phyloP scores from a whole-genome alignment of 2,888 invertebrate genomes.

The Nudaria mundana region DNA sequence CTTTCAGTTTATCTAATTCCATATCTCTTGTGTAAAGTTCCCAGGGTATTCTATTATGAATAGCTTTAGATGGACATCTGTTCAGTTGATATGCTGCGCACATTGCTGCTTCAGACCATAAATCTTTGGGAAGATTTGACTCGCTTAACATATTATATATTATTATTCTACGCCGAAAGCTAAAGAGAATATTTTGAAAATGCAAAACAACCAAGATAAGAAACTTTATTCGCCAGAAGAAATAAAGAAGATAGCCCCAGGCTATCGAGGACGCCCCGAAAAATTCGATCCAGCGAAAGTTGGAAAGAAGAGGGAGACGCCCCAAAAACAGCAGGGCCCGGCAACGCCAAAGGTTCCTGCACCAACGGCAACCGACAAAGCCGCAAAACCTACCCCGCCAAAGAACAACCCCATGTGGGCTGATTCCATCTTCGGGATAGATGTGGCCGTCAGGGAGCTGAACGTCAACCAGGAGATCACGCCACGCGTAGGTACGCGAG shows the following conservation, averaged over 20 bases:
- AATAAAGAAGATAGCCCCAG: background rate
- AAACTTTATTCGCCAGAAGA: constrained; percentile 1
- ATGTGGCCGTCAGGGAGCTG: constrained; percentile 2
- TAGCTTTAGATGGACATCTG: no score
- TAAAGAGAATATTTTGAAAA: constrained; percentile 1
- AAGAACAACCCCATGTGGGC: constrained; percentile 3
- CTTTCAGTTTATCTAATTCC: no score
- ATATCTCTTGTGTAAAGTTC: no score
- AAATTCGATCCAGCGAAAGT: constrained; percentile 1
- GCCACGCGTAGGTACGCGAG: no score
- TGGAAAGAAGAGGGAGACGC: background rate
- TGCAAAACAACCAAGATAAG: background rate
- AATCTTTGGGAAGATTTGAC: no score
- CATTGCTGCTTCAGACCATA: no score
- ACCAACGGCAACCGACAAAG: background rate
- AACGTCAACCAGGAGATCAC: constrained; percentile 3
- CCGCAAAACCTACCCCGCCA: background rate
- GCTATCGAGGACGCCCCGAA: background rate
- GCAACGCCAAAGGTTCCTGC: background rate
- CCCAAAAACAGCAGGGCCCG: no score
- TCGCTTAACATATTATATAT: no score
- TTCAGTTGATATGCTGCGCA: no score
- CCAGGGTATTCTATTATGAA: no score
- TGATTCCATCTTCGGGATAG: constrained; percentile 2
- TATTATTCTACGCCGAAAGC: constrained; percentile 5